phyloP scores from a whole-genome alignment of 2,113 vertebrate species.

The Neofelis nebulosa region DNA sequence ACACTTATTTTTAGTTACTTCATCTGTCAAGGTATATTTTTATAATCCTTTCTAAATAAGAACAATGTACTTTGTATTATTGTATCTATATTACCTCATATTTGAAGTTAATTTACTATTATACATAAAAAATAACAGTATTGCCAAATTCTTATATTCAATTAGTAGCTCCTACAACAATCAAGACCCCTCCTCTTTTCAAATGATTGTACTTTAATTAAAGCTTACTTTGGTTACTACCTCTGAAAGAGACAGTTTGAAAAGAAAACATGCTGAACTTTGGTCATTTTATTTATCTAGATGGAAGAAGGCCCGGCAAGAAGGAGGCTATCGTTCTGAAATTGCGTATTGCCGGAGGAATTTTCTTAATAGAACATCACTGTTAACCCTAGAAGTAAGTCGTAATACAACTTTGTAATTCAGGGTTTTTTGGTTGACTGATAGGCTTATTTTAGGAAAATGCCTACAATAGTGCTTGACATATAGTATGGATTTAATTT shows the following conservation, averaged over 20 bases:
- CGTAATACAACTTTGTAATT: background rate
- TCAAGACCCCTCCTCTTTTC: background rate
- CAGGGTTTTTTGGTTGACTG: background rate
- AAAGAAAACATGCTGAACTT: background rate
- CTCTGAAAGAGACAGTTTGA: background rate
- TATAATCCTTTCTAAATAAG: slow-evolving; percentile 15
- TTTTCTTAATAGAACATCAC: slow-evolving; percentile 94
- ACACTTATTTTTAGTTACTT: background rate
- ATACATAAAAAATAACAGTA: background rate
- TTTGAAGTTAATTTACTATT: slow-evolving; percentile 12
- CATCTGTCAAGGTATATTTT: background rate
- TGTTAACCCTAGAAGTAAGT: slow-evolving; percentile 95
- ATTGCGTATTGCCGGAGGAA: slow-evolving; percentile 92
- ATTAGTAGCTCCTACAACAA: background rate
- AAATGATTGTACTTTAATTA: background rate
- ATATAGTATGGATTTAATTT: background rate
- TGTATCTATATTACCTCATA: background rate
- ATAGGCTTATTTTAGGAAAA: slow-evolving; percentile 29
- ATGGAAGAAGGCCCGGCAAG: slow-evolving; percentile 90
- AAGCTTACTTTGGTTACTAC: background rate
- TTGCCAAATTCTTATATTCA: background rate
- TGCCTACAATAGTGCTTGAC: background rate
- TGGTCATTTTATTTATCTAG: slow-evolving; percentile 79
- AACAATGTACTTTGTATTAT: background rate
- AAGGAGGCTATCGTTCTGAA: slow-evolving; percentile 91